phyloP scores from a whole-genome alignment of 2,797 vertebrate species.

The Epinephelus coioides region DNA sequence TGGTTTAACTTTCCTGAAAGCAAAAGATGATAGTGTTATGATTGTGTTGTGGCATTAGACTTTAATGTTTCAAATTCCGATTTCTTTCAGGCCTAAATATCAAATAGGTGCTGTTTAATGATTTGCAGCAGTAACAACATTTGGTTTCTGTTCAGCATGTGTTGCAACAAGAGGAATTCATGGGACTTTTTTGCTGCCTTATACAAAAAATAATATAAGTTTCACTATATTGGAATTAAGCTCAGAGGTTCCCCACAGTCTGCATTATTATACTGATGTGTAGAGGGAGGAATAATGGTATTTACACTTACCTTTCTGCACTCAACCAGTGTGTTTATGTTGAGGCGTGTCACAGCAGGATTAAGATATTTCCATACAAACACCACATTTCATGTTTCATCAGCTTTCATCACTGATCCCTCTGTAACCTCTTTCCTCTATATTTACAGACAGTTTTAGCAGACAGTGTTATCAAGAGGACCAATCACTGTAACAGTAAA shows the following conservation, averaged over 20 bases:
- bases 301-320: constrained; percentile 30
- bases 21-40: background rate
- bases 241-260: background rate
- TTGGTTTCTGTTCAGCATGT: background rate
- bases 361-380: constrained; percentile 71
- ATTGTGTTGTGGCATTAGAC: background rate
- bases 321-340: constrained; percentile 48
- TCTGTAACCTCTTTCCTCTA: constrained; percentile 29
- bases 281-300: constrained; percentile 39
- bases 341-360: constrained; percentile 41
- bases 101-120: background rate
- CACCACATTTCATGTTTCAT: constrained; percentile 44
- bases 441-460: constrained; percentile 21
- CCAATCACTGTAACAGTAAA: constrained; percentile 9
- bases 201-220: constrained; percentile 2
- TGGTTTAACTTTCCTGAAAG: constrained; percentile 15
- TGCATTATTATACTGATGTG: background rate
- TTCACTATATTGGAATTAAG: constrained; percentile 5
- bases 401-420: constrained; percentile 27
- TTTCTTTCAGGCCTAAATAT: background rate
- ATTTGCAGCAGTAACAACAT: constrained; percentile 11
- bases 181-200: background rate
- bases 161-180: background rate
- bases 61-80: background rate
- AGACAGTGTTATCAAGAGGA: constrained; percentile 20